Evolutionary conservation across 2,797 vertebrate genomes (phyloP).

Genomic region (Neostethus bicornis): DNA sequence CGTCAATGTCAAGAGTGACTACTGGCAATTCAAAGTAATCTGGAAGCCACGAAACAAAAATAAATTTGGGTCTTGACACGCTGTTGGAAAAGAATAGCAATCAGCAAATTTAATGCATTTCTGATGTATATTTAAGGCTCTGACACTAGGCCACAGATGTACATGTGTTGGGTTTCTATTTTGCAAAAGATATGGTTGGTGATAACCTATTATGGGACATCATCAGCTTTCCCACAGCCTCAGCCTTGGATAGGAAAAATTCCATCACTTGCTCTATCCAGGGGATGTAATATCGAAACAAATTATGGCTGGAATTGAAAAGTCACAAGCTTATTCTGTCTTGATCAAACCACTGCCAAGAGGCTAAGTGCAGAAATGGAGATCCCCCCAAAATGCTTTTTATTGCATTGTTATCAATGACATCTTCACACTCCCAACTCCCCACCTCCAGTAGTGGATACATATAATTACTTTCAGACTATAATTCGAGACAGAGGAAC

Average conservation of each 20-base stretch:
- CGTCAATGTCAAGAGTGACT: constrained; percentile 83
- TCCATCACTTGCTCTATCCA: constrained; percentile 93
- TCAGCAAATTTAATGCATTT: constrained; percentile 99
- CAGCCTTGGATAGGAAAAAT: constrained; percentile 87
- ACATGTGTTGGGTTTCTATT: constrained; percentile 98
- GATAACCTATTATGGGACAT: constrained; percentile 98
- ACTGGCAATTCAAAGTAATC: constrained; percentile 92
- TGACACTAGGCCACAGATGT: constrained; percentile 98
- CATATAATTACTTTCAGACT: constrained; percentile 32
- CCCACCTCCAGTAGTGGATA: constrained; percentile 27
- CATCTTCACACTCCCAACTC: constrained; percentile 83
- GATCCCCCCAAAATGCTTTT: constrained; percentile 89
- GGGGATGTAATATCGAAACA: constrained; percentile 98
- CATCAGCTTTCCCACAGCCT: constrained; percentile 81
- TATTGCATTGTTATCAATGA: constrained; percentile 95
- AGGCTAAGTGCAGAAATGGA: constrained; percentile 93
- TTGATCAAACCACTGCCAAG: constrained; percentile 98
- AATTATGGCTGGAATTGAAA: constrained; percentile 99
- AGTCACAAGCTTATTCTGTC: constrained; percentile 98
- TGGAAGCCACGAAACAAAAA: constrained; percentile 83
- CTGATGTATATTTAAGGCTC: constrained; percentile 96
- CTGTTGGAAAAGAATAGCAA: constrained; percentile 93
- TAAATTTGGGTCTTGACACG: constrained; percentile 88
- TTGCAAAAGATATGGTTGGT: constrained; percentile 94
- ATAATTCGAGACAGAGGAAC: constrained; percentile 14